Evolutionary conservation across 2,888 invertebrate genomes (phyloP).

Genomic region (Leucophora obtusa): DNA sequence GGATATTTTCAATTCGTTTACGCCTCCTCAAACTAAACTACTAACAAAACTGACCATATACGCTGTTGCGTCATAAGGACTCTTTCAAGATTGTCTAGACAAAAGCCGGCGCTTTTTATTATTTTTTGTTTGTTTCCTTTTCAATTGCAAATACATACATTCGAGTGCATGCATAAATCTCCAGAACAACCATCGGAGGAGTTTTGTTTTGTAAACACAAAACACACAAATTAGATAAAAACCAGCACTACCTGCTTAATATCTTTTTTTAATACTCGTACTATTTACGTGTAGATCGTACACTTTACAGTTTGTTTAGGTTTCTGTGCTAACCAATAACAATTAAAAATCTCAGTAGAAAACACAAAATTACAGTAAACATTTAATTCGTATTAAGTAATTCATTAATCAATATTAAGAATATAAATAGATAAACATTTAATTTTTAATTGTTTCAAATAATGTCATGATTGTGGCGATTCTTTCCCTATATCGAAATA

Average conservation of each 20-base stretch:
- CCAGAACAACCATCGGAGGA: conserved; percentile 1
- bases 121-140: neutral
- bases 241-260: neutral
- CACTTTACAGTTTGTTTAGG: too few species aligned
- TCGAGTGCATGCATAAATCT: neutral
- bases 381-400: neutral
- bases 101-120: neutral
- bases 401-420: conserved; percentile 1
- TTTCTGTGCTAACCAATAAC: neutral
- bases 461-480: neutral
- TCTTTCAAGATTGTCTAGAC: conserved; percentile 13
- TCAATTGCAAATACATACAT: neutral
- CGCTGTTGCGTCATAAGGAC: neutral
- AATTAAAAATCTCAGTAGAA: neutral
- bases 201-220: conserved; percentile 43
- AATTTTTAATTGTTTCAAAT: conserved; percentile 11
- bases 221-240: conserved; percentile 18
- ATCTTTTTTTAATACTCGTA: too few species aligned
- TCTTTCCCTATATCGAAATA: neutral
- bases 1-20: conserved; percentile 9
- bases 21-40: conserved; percentile 15
- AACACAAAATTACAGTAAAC: neutral
- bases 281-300: too few species aligned
- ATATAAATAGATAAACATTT: neutral
- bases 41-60: conserved; percentile 15